These are phyloP conservation scores for Cepphus grylle DNA, from an alignment of 2,113 vertebrate species.

Conservation along the genomic window DNA sequence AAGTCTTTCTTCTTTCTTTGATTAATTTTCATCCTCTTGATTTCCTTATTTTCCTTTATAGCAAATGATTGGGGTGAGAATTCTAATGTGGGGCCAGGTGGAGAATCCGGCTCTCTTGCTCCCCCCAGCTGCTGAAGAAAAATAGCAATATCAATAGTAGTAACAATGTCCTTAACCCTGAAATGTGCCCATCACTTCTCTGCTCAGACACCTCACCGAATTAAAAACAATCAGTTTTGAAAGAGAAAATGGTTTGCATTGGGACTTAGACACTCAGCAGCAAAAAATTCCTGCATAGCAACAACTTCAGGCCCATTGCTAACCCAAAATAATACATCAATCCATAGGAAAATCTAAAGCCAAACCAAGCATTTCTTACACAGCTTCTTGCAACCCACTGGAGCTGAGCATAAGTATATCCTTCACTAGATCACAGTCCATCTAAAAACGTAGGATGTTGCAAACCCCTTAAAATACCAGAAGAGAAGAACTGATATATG, in stretches of 20 bases:
- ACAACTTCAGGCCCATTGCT: not conserved
- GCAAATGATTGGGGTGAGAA: not conserved
- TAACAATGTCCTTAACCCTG: not conserved
- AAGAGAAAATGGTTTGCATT: not conserved
- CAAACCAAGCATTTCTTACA: not conserved
- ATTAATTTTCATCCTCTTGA: constrained; percentile 38
- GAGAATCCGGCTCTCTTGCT: constrained; percentile 24
- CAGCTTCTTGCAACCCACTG: not conserved
- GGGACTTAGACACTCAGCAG: not conserved
- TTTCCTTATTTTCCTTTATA: not conserved
- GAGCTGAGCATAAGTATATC: not conserved
- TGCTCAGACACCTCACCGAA: not conserved
- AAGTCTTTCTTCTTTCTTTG: constrained; percentile 49
- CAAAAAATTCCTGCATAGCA: not conserved
- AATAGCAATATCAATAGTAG: not conserved
- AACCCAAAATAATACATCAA: not conserved
- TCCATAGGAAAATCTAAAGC: not conserved
- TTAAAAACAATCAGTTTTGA: not conserved
- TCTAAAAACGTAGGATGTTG: not conserved
- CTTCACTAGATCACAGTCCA: not conserved
- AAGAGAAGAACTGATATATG: not conserved
- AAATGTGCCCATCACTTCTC: not conserved
- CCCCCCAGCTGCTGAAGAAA: constrained; percentile 53
- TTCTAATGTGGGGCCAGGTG: not conserved
- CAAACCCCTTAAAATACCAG: not conserved